Conservation (phyloP, 2,888 invertebrate species). For the Yponomeuta cagnagella region DNA sequence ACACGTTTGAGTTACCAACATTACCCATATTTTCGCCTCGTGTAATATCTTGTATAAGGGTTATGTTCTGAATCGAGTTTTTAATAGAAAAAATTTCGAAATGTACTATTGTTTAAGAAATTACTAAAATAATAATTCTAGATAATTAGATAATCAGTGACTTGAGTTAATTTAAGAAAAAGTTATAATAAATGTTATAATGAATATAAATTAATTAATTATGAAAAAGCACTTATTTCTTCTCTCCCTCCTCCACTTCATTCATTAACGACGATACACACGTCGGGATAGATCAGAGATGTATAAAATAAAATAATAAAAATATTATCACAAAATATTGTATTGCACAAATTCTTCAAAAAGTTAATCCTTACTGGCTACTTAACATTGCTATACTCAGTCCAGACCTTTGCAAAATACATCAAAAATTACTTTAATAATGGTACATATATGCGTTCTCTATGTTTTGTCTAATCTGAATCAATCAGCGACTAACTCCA, state of each 20-base stretch:
- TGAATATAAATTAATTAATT: constrained; percentile 59
- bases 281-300: background rate
- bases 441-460: too few relatives aligned
- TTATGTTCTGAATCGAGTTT: constrained; percentile 57
- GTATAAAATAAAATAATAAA: background rate
- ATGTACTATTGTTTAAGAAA: constrained; percentile 65
- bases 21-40: constrained; percentile 12
- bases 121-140: constrained; percentile 70
- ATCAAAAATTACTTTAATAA: too few relatives aligned
- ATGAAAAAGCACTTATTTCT: background rate
- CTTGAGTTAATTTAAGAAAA: constrained; percentile 65
- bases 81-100: constrained; percentile 58
- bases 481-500: background rate
- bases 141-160: constrained; percentile 62
- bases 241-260: too few relatives aligned
- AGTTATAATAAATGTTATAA: constrained; percentile 52
- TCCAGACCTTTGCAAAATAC: too few relatives aligned
- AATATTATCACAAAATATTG: background rate
- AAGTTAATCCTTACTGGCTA: background rate
- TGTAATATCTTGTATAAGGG: constrained; percentile 32
- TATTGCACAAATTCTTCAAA: background rate
- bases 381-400: too few relatives aligned
- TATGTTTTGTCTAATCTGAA: background rate
- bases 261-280: too few relatives aligned
- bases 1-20: constrained; percentile 1